These are phyloP conservation scores for Centropus unirufus DNA, from an alignment of 2,113 vertebrate species.

Conservation along the genomic window DNA sequence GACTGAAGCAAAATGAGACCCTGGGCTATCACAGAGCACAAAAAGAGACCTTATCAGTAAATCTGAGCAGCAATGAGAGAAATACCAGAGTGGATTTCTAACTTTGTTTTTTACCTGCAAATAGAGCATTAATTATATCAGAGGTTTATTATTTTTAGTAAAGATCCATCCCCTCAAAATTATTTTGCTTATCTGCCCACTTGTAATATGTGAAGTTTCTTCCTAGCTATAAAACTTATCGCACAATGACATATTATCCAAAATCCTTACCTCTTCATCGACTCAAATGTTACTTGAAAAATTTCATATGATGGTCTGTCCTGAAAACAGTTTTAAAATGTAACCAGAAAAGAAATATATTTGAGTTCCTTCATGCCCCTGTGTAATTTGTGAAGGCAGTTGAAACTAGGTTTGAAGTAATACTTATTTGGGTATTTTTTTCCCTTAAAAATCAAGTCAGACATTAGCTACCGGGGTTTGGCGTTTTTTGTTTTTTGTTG, in stretches of 20 bases:
- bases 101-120: neutral
- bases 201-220: neutral
- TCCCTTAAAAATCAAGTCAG: neutral
- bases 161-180: neutral
- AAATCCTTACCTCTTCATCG: neutral
- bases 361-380: neutral
- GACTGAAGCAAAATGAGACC: neutral
- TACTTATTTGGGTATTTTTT: neutral
- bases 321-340: neutral
- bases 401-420: neutral
- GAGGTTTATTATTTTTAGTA: neutral
- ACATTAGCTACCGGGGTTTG: accelerated
- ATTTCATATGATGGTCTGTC: neutral
- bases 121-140: neutral
- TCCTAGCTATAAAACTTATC: neutral
- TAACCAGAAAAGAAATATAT: neutral
- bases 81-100: neutral
- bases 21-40: neutral
- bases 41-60: neutral
- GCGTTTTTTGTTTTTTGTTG: no score
- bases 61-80: neutral
- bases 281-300: neutral
- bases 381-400: neutral
- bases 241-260: neutral
- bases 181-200: neutral